A percentile compares a stretch with the other conserved stretches of the same genome.
Conservation (phyloP, 2,113 vertebrate genomes). For the Mohoua ochrocephala region DNA sequence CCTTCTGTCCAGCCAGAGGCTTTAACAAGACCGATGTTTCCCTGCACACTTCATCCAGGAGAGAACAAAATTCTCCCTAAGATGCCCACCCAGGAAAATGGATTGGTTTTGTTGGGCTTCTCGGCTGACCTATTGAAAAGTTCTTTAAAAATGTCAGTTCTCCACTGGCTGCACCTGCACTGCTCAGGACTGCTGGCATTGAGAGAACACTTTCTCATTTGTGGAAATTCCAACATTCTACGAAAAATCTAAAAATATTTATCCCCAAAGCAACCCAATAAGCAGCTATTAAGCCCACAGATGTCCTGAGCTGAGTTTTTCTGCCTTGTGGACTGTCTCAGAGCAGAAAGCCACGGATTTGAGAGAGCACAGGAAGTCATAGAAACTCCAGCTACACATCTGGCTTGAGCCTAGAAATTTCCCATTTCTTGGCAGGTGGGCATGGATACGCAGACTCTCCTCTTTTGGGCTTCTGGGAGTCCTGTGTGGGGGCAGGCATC, state of each 20-base stretch:
- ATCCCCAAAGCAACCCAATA: neutral
- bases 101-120: neutral
- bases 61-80: neutral
- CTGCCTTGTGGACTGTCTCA: neutral
- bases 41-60: neutral
- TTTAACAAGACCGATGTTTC: neutral
- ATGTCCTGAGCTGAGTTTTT: neutral
- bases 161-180: neutral
- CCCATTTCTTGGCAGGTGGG: neutral
- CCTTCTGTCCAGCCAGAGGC: neutral
- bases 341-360: neutral
- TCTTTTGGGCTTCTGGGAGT: neutral
- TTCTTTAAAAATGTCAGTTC: neutral
- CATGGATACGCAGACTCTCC: neutral
- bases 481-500: neutral
- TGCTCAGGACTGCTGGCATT: neutral
- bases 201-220: neutral
- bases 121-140: neutral
- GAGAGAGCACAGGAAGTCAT: neutral
- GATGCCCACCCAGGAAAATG: neutral
- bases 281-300: neutral
- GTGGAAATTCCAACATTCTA: neutral
- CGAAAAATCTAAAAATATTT: neutral
- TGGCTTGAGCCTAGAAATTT: neutral
- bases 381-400: neutral